A percentile compares a stretch with the other conserved stretches of the same genome.
Conservation (phyloP, 2,888 invertebrate species). For the Phorcus lineatus region DNA sequence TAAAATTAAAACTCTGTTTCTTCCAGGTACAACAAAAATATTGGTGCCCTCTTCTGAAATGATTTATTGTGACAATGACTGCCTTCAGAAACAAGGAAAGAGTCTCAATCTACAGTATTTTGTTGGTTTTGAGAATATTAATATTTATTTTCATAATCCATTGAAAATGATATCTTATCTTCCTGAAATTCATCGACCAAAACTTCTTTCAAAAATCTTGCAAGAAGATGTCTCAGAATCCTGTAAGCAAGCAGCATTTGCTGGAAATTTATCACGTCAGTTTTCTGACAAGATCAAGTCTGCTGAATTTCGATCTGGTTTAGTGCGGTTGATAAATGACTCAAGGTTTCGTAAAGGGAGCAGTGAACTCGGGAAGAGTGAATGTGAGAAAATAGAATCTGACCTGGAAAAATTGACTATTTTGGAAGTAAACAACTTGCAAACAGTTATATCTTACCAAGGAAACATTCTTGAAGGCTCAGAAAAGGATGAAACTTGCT, state of each 20-base stretch:
- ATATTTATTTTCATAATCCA: conserved; percentile 1
- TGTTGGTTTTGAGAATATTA: conserved; percentile 30
- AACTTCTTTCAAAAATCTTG: conserved; percentile 46
- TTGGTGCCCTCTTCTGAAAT: conserved; percentile 31
- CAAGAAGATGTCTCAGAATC: conserved; percentile 39
- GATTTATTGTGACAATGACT: conserved; percentile 34
- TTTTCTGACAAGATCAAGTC: neutral
- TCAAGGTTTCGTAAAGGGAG: neutral
- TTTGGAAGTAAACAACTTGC: neutral
- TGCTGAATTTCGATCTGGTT: neutral
- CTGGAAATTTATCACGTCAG: neutral
- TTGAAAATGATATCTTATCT: conserved; percentile 34
- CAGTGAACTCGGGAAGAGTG: neutral
- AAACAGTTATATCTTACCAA: neutral
- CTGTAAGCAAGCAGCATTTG: neutral
- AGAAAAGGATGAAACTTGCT: neutral
- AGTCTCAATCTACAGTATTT: conserved; percentile 29
- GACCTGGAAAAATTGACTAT: neutral
- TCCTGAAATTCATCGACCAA: conserved; percentile 42
- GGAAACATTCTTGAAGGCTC: neutral
- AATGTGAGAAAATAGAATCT: conserved; percentile 1
- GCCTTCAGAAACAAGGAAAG: conserved; percentile 3
- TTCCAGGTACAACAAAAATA: conserved; percentile 1
- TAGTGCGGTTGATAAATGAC: conserved; percentile 1
- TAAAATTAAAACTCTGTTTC: conserved; percentile 21